A percentile compares a stretch with the other conserved stretches of the same genome.
phyloP scores from a whole-genome alignment of 1,140 invertebrate genomes.

The Drosophila athabasca region DNA sequence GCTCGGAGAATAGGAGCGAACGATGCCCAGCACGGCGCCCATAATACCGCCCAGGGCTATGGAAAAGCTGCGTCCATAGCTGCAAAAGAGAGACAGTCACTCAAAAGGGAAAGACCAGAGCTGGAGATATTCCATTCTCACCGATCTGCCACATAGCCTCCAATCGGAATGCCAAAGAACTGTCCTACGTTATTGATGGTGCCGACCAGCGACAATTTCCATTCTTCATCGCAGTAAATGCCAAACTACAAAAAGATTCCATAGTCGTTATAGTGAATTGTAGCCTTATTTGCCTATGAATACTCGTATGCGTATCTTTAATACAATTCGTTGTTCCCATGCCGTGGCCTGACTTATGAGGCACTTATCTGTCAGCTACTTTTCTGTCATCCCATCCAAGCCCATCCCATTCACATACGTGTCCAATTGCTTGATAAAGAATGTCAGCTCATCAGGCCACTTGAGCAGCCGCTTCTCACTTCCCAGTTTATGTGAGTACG shows the following conservation, averaged over 20 bases:
- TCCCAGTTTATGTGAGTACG: slow-evolving; percentile 1
- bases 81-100: slow-evolving; percentile 56
- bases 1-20: slow-evolving; percentile 87
- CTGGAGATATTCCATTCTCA: slow-evolving; percentile 48
- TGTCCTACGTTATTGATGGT: slow-evolving; percentile 89
- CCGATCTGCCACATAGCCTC: slow-evolving; percentile 88
- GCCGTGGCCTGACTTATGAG: background rate
- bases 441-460: slow-evolving; percentile 30
- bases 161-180: slow-evolving; percentile 88
- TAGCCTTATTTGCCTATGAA: slow-evolving; percentile 17
- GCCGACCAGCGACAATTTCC: slow-evolving; percentile 89
- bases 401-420: background rate
- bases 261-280: slow-evolving; percentile 9
- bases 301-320: slow-evolving; percentile 25
- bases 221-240: slow-evolving; percentile 84
- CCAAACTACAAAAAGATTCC: slow-evolving; percentile 61
- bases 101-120: background rate
- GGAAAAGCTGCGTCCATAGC: slow-evolving; percentile 87
- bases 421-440: slow-evolving; percentile 41
- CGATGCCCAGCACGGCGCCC: slow-evolving; percentile 86
- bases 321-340: slow-evolving; percentile 16
- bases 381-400: background rate
- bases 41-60: slow-evolving; percentile 86
- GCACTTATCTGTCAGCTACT: slow-evolving; percentile 18
- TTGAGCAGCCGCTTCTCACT: slow-evolving; percentile 14